Evolutionary conservation across 2,113 vertebrate genomes (phyloP).

Genomic region (Dipodomys merriami): DNA sequence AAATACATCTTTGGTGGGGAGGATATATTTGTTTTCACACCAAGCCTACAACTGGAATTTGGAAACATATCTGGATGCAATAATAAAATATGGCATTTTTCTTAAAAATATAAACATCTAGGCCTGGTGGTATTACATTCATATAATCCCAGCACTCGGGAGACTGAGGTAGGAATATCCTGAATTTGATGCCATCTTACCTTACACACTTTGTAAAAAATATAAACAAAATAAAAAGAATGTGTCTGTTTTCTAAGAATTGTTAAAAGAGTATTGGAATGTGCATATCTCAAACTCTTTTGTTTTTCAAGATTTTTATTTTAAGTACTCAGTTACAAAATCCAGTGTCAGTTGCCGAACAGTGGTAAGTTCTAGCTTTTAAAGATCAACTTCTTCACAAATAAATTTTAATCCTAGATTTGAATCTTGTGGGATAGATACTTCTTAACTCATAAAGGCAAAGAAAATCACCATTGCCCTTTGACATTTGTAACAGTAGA

Average conservation of each 20-base stretch:
- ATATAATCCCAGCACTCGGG: neutral
- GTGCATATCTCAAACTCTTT: neutral
- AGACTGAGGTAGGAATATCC: neutral
- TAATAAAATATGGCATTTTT: neutral
- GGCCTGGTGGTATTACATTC: no score
- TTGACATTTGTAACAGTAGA: neutral
- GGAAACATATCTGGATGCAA: neutral
- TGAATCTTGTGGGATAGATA: neutral
- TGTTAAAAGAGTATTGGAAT: no score
- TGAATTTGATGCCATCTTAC: neutral
- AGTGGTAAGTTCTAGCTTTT: constrained; percentile 4
- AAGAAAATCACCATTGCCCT: neutral
- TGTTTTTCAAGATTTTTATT: neutral
- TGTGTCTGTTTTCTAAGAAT: no score
- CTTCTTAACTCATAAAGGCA: neutral
- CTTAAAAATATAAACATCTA: neutral
- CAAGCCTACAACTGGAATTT: neutral
- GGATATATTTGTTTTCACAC: constrained; percentile 35
- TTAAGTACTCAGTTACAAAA: constrained; percentile 20
- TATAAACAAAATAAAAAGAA: no score
- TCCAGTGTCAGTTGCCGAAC: neutral
- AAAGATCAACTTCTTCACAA: neutral
- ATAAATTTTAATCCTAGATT: neutral
- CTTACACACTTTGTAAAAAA: no score
- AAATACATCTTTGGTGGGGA: constrained; percentile 39